Conservation (phyloP, 2,113 vertebrate species). For the Eudyptes chrysolophus region DNA sequence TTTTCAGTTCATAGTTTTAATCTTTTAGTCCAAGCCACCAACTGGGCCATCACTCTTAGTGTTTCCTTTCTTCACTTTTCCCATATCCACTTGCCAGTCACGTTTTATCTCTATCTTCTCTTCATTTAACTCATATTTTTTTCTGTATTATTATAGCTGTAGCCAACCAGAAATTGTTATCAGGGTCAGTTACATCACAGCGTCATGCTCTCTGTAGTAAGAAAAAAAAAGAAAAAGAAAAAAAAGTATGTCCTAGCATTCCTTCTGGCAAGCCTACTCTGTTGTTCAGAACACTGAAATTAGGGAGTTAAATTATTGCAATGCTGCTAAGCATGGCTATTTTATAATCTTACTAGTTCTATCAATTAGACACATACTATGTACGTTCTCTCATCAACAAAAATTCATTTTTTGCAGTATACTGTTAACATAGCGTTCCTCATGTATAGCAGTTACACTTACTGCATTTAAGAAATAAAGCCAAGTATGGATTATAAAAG, state of each 20-base stretch:
- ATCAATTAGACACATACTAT: not conserved
- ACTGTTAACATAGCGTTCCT: not conserved
- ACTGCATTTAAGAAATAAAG: not conserved
- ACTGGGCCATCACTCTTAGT: not conserved
- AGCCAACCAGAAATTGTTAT: not conserved
- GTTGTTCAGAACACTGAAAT: not conserved
- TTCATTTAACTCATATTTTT: not conserved
- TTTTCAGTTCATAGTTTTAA: not conserved
- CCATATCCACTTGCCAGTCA: not conserved
- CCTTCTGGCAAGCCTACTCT: not conserved
- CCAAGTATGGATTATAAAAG: not conserved
- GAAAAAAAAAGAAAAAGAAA: fast-evolving
- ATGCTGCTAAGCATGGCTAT: not conserved
- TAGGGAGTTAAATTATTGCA: not conserved
- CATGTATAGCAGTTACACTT: not conserved
- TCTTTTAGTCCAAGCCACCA: not conserved
- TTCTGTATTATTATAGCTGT: not conserved
- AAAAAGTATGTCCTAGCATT: fast-evolving
- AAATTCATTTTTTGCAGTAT: not conserved
- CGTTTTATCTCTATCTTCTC: not conserved
- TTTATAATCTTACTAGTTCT: not conserved
- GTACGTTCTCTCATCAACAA: not conserved
- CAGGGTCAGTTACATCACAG: not conserved
- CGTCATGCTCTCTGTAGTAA: not conserved
- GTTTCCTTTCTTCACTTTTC: not conserved